These are phyloP conservation scores for Lophochroa leadbeateri DNA, from an alignment of 2,113 vertebrate genomes.

Conservation along the genomic window DNA sequence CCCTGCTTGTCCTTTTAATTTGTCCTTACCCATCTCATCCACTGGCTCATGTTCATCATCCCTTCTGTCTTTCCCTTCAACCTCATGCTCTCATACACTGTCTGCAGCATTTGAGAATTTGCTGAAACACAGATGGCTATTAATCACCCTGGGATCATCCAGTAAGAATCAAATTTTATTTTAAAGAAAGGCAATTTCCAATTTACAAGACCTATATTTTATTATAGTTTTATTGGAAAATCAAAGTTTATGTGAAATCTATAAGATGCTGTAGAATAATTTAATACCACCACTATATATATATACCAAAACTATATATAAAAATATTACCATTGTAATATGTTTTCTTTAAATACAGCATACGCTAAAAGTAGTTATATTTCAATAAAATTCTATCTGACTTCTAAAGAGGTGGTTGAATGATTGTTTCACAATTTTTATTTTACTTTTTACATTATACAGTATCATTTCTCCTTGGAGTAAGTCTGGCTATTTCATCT, in stretches of 20 bases:
- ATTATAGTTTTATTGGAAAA: background rate
- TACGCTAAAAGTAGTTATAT: background rate
- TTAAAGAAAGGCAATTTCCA: background rate
- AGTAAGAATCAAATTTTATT: background rate
- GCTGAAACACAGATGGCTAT: constrained; percentile 4
- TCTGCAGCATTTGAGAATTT: background rate
- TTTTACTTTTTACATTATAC: background rate
- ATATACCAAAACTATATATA: background rate
- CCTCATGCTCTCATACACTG: background rate
- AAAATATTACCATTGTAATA: background rate
- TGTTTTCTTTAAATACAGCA: background rate
- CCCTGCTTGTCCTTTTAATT: background rate
- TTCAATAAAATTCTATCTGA: background rate
- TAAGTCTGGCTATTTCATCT: background rate
- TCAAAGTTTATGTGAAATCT: background rate
- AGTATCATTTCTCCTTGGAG: background rate
- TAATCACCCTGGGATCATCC: background rate
- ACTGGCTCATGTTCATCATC: background rate
- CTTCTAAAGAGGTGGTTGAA: background rate
- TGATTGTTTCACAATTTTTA: background rate
- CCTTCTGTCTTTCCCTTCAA: background rate
- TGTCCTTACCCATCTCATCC: background rate
- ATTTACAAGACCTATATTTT: background rate
- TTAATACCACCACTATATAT: background rate
- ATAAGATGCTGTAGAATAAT: background rate